These are phyloP conservation scores for Netelia inedita DNA, from an alignment of 2,888 invertebrate genomes.

Conservation along the genomic window DNA sequence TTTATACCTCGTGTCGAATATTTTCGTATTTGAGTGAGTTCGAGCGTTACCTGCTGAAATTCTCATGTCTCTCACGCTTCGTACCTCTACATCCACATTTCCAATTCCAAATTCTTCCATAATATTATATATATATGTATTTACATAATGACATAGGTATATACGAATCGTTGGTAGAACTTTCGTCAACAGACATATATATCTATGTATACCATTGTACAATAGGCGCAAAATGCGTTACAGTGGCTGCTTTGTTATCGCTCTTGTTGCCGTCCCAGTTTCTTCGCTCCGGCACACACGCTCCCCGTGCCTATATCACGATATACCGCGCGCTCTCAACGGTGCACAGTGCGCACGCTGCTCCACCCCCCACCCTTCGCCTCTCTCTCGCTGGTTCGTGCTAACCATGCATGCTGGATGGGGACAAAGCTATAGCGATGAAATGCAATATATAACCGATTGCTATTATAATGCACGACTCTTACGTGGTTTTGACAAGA, in stretches of 20 bases:
- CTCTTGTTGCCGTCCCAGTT: constrained; percentile 82
- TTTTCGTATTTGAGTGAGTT: no score
- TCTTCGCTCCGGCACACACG: constrained; percentile 80
- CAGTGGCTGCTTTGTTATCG: constrained; percentile 82
- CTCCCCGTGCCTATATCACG: constrained; percentile 54
- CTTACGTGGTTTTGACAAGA: constrained; percentile 44
- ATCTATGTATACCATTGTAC: constrained; percentile 48
- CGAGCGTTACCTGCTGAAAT: no score
- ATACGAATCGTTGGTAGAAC: neutral
- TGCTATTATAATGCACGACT: constrained; percentile 26
- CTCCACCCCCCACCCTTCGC: constrained; percentile 44
- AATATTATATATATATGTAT: no score
- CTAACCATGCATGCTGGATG: constrained; percentile 57
- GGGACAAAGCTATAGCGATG: neutral
- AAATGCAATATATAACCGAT: constrained; percentile 1
- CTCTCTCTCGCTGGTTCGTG: constrained; percentile 68
- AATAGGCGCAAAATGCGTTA: constrained; percentile 74
- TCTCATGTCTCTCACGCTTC: no score
- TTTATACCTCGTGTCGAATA: no score
- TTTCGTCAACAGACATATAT: neutral
- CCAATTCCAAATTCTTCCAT: no score
- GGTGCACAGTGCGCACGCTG: constrained; percentile 65
- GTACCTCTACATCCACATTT: no score
- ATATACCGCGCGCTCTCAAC: constrained; percentile 52
- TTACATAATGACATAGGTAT: neutral